Evolutionary conservation across 2,113 vertebrate species (phyloP).

Genomic region (Etia nguti): DNA sequence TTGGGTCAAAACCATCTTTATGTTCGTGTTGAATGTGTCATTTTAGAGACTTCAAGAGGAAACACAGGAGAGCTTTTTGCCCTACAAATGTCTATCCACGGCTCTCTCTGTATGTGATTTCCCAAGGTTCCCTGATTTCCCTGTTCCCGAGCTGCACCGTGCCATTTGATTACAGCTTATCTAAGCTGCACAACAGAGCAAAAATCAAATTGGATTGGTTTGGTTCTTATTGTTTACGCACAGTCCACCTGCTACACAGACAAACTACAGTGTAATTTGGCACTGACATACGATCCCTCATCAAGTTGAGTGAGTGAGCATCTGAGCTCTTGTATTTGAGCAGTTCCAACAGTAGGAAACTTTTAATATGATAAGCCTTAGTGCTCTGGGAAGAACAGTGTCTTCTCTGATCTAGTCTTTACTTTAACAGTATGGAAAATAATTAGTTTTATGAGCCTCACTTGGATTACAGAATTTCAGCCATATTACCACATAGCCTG

Average conservation of each 20-base stretch:
- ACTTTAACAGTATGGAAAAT: background rate
- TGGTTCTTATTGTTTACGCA: constrained; percentile 48
- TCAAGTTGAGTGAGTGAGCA: constrained; percentile 36
- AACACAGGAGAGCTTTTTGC: constrained; percentile 17
- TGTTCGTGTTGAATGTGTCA: background rate
- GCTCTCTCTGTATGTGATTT: constrained; percentile 30
- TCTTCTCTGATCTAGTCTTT: background rate
- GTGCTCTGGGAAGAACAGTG: background rate
- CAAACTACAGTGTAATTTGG: constrained; percentile 40
- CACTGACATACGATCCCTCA: constrained; percentile 31
- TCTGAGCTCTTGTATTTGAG: constrained; percentile 35
- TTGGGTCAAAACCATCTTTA: constrained; percentile 7
- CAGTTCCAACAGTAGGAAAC: background rate
- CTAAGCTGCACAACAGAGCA: constrained; percentile 37
- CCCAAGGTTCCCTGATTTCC: constrained; percentile 22
- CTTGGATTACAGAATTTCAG: background rate
- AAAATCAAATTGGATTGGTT: constrained; percentile 48
- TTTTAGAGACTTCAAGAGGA: background rate
- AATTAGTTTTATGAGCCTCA: background rate
- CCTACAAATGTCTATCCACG: background rate
- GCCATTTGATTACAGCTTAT: constrained; percentile 54
- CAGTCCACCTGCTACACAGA: constrained; percentile 60
- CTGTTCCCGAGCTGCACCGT: background rate
- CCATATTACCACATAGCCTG: background rate
- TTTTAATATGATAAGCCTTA: background rate